Evolutionary conservation across 2,888 invertebrate species (phyloP).

Genomic region (Limnephilus marmoratus): DNA sequence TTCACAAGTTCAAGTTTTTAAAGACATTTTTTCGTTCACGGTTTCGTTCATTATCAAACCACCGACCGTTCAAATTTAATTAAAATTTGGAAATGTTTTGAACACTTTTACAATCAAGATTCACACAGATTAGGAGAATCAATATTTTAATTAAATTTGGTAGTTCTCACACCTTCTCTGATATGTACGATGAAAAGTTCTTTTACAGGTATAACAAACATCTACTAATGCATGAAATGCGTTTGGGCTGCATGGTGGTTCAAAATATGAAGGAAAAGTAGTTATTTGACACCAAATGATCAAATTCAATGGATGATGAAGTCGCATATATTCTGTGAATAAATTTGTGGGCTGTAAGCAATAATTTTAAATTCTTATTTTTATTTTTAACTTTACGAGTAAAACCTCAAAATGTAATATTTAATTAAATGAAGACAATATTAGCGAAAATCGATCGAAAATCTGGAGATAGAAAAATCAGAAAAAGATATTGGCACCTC

Average conservation of each 20-base stretch:
- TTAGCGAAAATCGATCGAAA: no score
- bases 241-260: background rate
- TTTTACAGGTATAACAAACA: background rate
- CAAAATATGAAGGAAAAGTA: background rate
- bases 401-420: no score
- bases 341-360: no score
- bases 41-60: constrained; percentile 16
- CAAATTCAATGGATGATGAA: background rate
- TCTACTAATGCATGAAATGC: background rate
- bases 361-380: no score
- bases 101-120: background rate
- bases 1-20: constrained; percentile 41
- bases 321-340: no score
- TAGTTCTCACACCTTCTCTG: background rate
- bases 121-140: background rate
- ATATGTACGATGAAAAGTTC: background rate
- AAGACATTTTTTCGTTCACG: background rate
- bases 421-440: no score
- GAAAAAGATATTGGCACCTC: no score
- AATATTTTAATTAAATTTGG: background rate
- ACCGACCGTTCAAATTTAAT: constrained; percentile 2
- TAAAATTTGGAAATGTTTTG: background rate
- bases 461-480: no score
- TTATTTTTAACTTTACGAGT: no score
- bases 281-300: background rate